These are phyloP conservation scores for Sinocyclocheilus anshuiensis DNA, from an alignment of 2,113 vertebrate genomes.

Conservation along the genomic window DNA sequence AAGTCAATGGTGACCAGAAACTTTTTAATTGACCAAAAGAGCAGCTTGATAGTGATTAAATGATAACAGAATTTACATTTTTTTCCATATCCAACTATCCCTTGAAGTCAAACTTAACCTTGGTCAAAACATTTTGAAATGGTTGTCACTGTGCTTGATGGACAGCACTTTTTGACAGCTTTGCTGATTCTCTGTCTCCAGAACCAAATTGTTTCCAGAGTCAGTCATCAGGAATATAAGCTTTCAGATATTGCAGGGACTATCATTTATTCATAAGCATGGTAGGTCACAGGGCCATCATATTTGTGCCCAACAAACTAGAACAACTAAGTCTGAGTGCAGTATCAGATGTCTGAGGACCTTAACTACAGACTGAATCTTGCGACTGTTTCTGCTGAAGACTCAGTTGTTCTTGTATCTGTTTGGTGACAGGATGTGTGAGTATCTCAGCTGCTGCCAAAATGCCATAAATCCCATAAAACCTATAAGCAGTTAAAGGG, in stretches of 20 bases:
- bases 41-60: too few relatives aligned
- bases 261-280: slow-evolving; percentile 98
- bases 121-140: not conserved
- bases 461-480: not conserved
- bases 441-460: slow-evolving; percentile 33
- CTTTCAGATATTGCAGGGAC: slow-evolving; percentile 97
- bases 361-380: slow-evolving; percentile 42
- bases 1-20: not conserved
- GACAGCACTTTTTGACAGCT: slow-evolving; percentile 40
- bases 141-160: not conserved
- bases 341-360: not conserved
- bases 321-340: slow-evolving; percentile 37
- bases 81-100: not conserved
- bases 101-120: not conserved
- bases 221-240: slow-evolving; percentile 98
- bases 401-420: slow-evolving; percentile 41
- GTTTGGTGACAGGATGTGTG: slow-evolving; percentile 56
- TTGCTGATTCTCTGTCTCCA: slow-evolving; percentile 77
- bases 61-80: too few relatives aligned
- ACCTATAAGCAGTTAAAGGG: slow-evolving; percentile 1
- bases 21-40: not conserved
- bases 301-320: slow-evolving; percentile 40
- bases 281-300: slow-evolving; percentile 79
- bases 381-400: slow-evolving; percentile 48
- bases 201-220: slow-evolving; percentile 96